Evolutionary conservation across 2,888 invertebrate genomes (phyloP).

Genomic region (Elmis aenea): DNA sequence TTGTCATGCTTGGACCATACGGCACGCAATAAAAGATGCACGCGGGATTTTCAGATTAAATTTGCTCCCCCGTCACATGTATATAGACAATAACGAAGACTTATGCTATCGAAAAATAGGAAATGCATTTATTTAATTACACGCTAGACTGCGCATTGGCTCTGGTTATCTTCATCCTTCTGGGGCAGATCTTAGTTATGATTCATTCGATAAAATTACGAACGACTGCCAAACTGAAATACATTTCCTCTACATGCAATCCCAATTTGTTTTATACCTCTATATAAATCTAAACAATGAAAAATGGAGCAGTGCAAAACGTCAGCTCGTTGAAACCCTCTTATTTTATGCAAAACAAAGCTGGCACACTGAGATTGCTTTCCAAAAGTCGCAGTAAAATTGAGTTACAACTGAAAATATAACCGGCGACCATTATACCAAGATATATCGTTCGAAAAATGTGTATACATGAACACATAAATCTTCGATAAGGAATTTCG

Average conservation of each 20-base stretch:
- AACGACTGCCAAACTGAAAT: no score
- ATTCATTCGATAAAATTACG: no score
- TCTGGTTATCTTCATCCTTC: background rate
- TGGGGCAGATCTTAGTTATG: no score
- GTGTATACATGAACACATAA: slow-evolving; percentile 23
- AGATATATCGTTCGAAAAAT: slow-evolving; percentile 23
- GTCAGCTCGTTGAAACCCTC: slow-evolving; percentile 21
- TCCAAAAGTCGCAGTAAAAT: slow-evolving; percentile 20
- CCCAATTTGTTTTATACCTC: slow-evolving; percentile 9
- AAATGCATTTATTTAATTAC: slow-evolving; percentile 30
- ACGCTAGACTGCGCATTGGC: slow-evolving; percentile 17
- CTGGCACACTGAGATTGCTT: slow-evolving; percentile 15
- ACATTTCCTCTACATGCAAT: slow-evolving; percentile 9
- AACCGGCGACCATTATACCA: slow-evolving; percentile 22
- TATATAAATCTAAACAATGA: slow-evolving; percentile 9
- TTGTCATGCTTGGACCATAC: slow-evolving; percentile 34
- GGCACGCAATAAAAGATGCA: slow-evolving; percentile 37
- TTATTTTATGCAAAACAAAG: slow-evolving; percentile 15
- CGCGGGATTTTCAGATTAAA: slow-evolving; percentile 33
- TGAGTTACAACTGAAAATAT: slow-evolving; percentile 25
- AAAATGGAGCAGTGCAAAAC: slow-evolving; percentile 13
- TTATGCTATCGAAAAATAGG: slow-evolving; percentile 20
- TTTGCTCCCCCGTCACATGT: slow-evolving; percentile 23
- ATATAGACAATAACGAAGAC: slow-evolving; percentile 20
- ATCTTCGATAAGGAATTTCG: slow-evolving; percentile 31